Evolutionary conservation across 2,888 invertebrate species (phyloP), one percentile per base, ranked within the genome.

Genomic region (Allacma fusca): DNA sequence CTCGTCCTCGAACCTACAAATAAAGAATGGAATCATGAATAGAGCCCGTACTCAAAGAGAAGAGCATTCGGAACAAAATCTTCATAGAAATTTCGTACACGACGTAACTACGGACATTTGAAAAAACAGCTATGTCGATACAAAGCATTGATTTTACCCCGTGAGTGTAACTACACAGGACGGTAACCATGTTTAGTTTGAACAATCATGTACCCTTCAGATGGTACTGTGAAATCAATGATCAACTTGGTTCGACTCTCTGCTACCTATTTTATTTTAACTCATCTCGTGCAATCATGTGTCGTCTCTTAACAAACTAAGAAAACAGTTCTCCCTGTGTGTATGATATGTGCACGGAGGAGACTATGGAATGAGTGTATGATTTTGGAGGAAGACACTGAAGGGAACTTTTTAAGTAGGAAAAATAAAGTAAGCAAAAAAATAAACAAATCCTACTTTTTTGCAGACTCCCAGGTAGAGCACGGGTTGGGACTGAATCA

Each of bases 401-500:
- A 50, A 50, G 19, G 50, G 50, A 16, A 50, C 16, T 50, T 50
- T 50, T 50, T 50, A 50, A 50, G 50, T 50, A 50, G 19, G 50
- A 50, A 50, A 50, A 50, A 50, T 50, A 50, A 50, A 50, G 50
- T 50, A 50, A 50, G 50, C 50, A 50, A 50, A 50, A 50, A 50
- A 50, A 50, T 50, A 50, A 50, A 50, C 50, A 50, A 50, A 50
- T 50, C 50, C 50, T 19, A 50, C 50, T 50, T 50, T n/a, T 50
- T 16, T 50, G 19, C n/a, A 50, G 50, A 50, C 50, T 50, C 19
- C 50, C 50, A 50, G 50, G 50, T 50, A 50, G 50, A n/a, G 50
- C n/a, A 50, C 5, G 4, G 50, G 19, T 40, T 40, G 13, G 40
- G 5, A 40, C 40, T 9, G 9, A 34, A 34, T 34, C 34, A 34